Evolutionary conservation across 2,113 vertebrate species (phyloP).

Genomic region (Chaetorhynchus papuensis): DNA sequence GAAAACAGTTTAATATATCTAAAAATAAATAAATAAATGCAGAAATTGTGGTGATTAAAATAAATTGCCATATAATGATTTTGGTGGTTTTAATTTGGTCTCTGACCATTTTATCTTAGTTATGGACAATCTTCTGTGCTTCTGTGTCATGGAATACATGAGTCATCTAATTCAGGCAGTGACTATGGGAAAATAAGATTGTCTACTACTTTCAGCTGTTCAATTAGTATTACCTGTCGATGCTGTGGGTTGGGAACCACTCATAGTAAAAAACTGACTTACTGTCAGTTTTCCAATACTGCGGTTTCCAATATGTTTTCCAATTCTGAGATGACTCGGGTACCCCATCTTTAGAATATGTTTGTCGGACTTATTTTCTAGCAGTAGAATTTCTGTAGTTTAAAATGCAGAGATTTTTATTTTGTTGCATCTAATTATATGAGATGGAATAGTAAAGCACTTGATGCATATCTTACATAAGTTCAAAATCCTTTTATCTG

Average conservation of each 20-base stretch:
- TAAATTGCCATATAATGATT: neutral
- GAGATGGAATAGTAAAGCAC: neutral
- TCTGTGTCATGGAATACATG: neutral
- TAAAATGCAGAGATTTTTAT: neutral
- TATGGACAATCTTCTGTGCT: neutral
- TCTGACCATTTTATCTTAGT: neutral
- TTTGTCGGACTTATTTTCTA: neutral
- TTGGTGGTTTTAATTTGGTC: neutral
- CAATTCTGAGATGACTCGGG: neutral
- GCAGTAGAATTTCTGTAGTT: neutral
- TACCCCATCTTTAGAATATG: neutral
- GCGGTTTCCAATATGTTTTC: neutral
- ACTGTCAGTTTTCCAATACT: no score
- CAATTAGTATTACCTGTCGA: neutral
- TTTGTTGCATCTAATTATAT: neutral
- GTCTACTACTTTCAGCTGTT: neutral
- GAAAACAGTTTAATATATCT: neutral
- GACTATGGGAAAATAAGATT: neutral
- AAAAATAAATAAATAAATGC: neutral
- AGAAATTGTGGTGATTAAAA: neutral
- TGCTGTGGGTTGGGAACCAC: neutral
- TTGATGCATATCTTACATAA: neutral
- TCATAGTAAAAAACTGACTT: neutral
- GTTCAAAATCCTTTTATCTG: neutral
- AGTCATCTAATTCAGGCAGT: neutral